Percentiles rank a stretch among this genome's conserved stretches.
Evolutionary conservation across 2,888 invertebrate genomes (phyloP).

Genomic region (Linnaemya vulpina): DNA sequence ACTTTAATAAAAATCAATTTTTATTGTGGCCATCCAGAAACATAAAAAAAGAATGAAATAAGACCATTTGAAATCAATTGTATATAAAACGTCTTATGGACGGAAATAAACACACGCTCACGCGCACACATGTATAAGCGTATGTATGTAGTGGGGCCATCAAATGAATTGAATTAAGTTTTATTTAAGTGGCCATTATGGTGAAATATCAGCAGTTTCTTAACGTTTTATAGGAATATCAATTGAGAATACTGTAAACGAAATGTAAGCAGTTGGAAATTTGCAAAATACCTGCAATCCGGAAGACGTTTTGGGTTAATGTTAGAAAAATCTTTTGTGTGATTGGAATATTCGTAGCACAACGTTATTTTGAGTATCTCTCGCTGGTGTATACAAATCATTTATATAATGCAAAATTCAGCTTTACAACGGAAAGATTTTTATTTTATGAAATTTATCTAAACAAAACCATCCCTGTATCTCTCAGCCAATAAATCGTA

Average conservation of each 20-base stretch:
- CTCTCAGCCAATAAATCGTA: no score
- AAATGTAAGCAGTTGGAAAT: no score
- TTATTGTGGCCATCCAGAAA: conserved; percentile 34
- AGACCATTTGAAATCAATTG: conserved; percentile 41
- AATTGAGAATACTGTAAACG: neutral
- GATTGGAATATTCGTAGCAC: no score
- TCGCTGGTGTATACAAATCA: no score
- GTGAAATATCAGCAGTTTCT: neutral
- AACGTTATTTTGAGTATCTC: no score
- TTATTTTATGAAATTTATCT: no score
- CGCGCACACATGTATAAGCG: neutral
- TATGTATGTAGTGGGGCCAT: neutral
- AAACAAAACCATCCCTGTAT: no score
- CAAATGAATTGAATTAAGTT: neutral
- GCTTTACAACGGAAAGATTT: no score
- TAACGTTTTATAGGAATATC: neutral
- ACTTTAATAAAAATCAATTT: conserved; percentile 62
- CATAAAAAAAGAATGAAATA: conserved; percentile 12
- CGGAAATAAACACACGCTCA: neutral
- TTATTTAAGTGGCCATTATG: neutral
- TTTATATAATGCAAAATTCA: no score
- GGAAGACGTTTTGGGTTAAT: no score
- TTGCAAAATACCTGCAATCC: no score
- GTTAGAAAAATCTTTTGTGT: no score
- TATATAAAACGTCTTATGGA: neutral